Evolutionary conservation across 2,113 vertebrate genomes (phyloP), one percentile per base, ranked within the genome.

Genomic region (Cyprinus carpio): DNA sequence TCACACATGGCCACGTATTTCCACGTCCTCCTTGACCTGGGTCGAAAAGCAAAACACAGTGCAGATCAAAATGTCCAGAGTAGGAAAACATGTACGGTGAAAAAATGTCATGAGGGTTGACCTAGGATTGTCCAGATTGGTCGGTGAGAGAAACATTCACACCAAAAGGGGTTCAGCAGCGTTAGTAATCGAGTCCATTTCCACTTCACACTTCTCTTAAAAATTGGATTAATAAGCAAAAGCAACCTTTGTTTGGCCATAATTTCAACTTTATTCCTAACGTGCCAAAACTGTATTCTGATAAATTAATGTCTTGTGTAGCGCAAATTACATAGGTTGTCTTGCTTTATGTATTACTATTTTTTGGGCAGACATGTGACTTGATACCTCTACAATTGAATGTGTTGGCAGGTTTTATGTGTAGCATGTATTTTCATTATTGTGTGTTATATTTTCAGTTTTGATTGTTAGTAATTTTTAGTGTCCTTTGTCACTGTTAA

Each of bases 1-100:
- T 86, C 78, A 89, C 88, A n/a, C 88, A 89, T 87, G 29, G 86
- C 88, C 13, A 89, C 88, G 29, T 89, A 89, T 78, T 89, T 89
- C 88, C 88, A 89, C n/a, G 86, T 89, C 88, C 86, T 89, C 88
- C 88, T 87, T 89, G 77, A 89, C 86, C 88, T 89, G n/a, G n/a
- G 80, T 80, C 27, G n/a, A 46, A 86, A 31, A 64, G 69, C 58
- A n/a, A 81, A 81, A 93, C 90, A 96, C 95, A 46, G 94, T 4
- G 29, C 0, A 6, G 29, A 18, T 69, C 29, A 34, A 10, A 67
- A 67, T 29, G 9, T 6, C 34, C 27, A 65, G 60, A 65, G 62
- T 13, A 29, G 62, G 27, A 65, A 65, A 31, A 31, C 27, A n/a
- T 40, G 40, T 40, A 4, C 0, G 4, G 49, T 51, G 49, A n/a